Evolutionary conservation across 1,140 invertebrate genomes (phyloP).

Genomic region (Prorops nasuta): DNA sequence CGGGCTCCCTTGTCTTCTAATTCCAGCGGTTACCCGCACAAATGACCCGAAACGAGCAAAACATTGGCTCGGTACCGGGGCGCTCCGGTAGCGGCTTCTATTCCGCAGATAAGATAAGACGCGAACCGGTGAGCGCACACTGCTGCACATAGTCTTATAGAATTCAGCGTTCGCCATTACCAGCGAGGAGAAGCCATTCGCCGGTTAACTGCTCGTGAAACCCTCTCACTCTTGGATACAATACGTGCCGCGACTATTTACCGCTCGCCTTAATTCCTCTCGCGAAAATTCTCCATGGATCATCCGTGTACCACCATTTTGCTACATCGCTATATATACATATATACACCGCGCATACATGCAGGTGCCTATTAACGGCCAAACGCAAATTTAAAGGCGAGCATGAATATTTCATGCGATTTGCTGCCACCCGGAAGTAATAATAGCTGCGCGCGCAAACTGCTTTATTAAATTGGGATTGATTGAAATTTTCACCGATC

Average conservation of each 20-base stretch:
- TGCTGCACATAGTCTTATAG: slow-evolving; percentile 26
- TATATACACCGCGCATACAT: too few relatives aligned
- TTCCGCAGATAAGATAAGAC: slow-evolving; percentile 19
- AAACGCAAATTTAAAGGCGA: too few relatives aligned
- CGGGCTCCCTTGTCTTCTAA: slow-evolving; percentile 8
- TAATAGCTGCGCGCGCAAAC: too few relatives aligned
- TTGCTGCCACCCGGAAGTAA: too few relatives aligned
- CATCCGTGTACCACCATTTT: background rate
- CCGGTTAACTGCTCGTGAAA: slow-evolving; percentile 35
- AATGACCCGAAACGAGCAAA: slow-evolving; percentile 31
- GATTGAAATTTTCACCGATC: too few relatives aligned
- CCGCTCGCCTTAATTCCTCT: slow-evolving; percentile 15
- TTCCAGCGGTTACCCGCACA: slow-evolving; percentile 18
- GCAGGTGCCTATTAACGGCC: too few relatives aligned
- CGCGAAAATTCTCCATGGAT: background rate
- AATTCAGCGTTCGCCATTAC: slow-evolving; percentile 24
- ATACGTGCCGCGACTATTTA: slow-evolving; percentile 12
- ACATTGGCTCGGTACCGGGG: slow-evolving; percentile 19
- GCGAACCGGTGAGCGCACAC: slow-evolving; percentile 17
- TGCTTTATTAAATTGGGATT: too few relatives aligned
- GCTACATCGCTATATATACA: too few relatives aligned
- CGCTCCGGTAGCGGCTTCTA: slow-evolving; percentile 8
- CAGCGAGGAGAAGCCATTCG: slow-evolving; percentile 18
- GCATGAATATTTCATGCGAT: too few relatives aligned
- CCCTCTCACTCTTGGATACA: slow-evolving; percentile 4